These are phyloP conservation scores for Noctua janthe DNA, from an alignment of 2,888 invertebrate genomes.

Conservation along the genomic window DNA sequence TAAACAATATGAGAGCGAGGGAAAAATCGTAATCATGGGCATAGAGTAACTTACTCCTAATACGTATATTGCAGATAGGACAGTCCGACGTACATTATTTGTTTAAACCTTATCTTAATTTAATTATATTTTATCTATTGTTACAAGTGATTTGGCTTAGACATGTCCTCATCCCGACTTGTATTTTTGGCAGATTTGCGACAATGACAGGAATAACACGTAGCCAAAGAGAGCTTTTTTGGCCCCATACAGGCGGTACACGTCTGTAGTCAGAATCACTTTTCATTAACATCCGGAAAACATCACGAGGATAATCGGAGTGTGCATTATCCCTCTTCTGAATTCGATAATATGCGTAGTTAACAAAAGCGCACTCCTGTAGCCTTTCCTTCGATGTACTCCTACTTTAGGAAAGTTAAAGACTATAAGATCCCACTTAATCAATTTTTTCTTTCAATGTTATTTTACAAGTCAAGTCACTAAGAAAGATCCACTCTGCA, in stretches of 20 bases:
- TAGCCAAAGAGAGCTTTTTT: not conserved
- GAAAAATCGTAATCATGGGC: slow-evolving; percentile 72
- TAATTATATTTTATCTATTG: not conserved
- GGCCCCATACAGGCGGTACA: not conserved
- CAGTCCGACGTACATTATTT: not conserved
- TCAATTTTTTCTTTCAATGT: not conserved
- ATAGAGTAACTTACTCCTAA: slow-evolving; percentile 65
- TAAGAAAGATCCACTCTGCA: slow-evolving; percentile 21
- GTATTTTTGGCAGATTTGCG: not conserved
- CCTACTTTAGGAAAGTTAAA: not conserved
- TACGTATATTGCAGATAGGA: slow-evolving; percentile 5
- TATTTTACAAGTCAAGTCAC: not conserved
- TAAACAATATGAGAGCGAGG: slow-evolving; percentile 74
- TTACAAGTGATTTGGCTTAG: not conserved
- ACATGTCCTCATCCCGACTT: not conserved
- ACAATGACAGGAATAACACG: not conserved
- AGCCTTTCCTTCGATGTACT: not conserved
- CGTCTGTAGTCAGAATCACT: not conserved
- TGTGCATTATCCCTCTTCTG: not conserved
- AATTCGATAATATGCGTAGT: not conserved
- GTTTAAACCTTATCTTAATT: not conserved
- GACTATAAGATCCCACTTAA: not conserved
- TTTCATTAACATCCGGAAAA: not conserved
- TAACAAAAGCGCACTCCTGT: no score
- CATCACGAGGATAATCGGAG: not conserved